Evolutionary conservation across 2,888 invertebrate genomes (phyloP), one percentile per base, ranked within the genome.

Genomic region (Megalurothrips usitatus): DNA sequence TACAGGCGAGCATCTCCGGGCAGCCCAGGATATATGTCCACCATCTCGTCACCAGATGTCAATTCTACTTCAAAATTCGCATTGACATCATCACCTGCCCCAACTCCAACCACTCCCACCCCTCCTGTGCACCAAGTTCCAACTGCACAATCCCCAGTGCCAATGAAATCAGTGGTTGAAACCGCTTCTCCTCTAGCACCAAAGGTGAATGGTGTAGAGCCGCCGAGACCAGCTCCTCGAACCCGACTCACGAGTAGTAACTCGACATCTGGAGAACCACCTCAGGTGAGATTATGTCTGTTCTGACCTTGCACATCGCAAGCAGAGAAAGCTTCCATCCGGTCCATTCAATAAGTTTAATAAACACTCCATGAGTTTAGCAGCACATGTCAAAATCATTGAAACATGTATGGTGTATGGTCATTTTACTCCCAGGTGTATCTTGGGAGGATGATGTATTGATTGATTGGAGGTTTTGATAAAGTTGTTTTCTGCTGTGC

Each of bases 1-100:
- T 68, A 68, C 68, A 75, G 84, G 84, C 83, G 83, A 88, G 83
- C 88, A 88, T 84, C 86, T 86, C 85, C 89, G 89, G 89, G 89
- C 8, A 75, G 68, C 68, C 68, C 68, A 26, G 68, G 68, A 9
- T 75, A 75, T 12, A 75, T 75, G 68, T 75, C 68, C 9, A 75
- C 68, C 12, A 75, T 75, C 12, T 75, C 68, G 11, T 75, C 68
- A 11, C 68, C 68, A 26, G 68, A 75, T 75, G 68, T 23, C 2
- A 75, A 75, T 26, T 75, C 68, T 11, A 26, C 68, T 1, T n/a
- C 12, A 10, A 75, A 75, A 75, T 75, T 75, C 23, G 68, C 26
- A 10, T 75, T 75, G 26, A 23, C 68, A 75, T 75, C 58, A 58
- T 58, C 68, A 23, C 68, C 68, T 75, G 26, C 68, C 9, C 68